Conservation (phyloP, 2,888 invertebrate genomes). For the Lapara coniferarum region DNA sequence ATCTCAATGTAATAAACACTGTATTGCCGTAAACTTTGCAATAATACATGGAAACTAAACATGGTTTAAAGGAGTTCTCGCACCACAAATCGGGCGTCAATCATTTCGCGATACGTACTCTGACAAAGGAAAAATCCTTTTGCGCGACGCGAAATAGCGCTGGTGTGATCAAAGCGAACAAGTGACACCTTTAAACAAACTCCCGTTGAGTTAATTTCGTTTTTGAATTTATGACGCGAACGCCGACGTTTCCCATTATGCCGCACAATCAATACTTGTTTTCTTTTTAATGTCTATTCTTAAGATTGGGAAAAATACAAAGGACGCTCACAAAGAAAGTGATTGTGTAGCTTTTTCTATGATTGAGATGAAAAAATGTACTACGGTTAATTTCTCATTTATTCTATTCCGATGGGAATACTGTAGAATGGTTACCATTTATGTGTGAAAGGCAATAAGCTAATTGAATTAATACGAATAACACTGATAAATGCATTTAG, state of each 20-base stretch:
- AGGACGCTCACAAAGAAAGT: background rate
- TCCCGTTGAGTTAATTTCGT: constrained; percentile 75
- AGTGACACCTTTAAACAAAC: constrained; percentile 66
- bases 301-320: background rate
- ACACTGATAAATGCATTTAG: too few relatives aligned
- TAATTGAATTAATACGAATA: background rate
- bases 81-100: constrained; percentile 76
- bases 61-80: constrained; percentile 47
- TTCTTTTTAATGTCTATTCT: constrained; percentile 14
- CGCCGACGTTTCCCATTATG: constrained; percentile 10
- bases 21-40: background rate
- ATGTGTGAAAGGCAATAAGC: background rate
- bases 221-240: constrained; percentile 54
- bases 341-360: background rate
- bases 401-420: too few relatives aligned
- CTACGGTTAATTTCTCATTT: background rate
- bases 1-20: background rate
- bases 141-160: constrained; percentile 63
- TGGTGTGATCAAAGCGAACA: constrained; percentile 75
- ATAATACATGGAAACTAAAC: background rate
- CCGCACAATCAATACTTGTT: constrained; percentile 20
- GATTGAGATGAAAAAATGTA: background rate
- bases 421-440: too few relatives aligned
- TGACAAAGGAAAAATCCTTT: constrained; percentile 82
- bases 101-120: constrained; percentile 72